Evolutionary conservation across 2,888 invertebrate genomes (phyloP).

Genomic region (Acleris sparsana): DNA sequence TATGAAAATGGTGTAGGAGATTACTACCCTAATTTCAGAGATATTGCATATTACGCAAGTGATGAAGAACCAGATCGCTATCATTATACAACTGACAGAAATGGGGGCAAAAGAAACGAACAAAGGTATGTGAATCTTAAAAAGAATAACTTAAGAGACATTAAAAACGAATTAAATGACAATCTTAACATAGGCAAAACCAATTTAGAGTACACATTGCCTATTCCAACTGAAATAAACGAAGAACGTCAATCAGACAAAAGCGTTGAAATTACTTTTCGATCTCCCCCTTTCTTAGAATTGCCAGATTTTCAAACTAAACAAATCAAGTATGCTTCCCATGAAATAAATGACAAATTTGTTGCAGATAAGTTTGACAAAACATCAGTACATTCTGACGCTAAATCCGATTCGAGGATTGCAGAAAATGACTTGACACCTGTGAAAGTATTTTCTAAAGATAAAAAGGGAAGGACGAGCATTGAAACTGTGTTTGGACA

Average conservation of each 20-base stretch:
- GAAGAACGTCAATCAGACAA: slow-evolving; percentile 12
- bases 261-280: slow-evolving; percentile 47
- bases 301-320: slow-evolving; percentile 63
- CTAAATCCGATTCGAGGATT: slow-evolving; percentile 29
- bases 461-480: slow-evolving; percentile 37
- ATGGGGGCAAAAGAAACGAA: slow-evolving; percentile 40
- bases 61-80: slow-evolving; percentile 56
- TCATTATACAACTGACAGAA: slow-evolving; percentile 56
- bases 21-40: slow-evolving; percentile 67
- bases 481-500: slow-evolving; percentile 66
- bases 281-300: slow-evolving; percentile 57
- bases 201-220: neutral
- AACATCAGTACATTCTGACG: slow-evolving; percentile 45
- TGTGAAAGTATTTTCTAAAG: slow-evolving; percentile 27
- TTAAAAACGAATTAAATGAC: slow-evolving; percentile 36
- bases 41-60: slow-evolving; percentile 48
- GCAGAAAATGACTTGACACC: slow-evolving; percentile 20
- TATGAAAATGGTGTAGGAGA: slow-evolving; percentile 57
- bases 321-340: slow-evolving; percentile 47
- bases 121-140: slow-evolving; percentile 34
- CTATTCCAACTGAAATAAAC: slow-evolving; percentile 32
- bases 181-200: neutral
- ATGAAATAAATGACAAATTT: slow-evolving; percentile 40
- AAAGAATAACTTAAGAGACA: slow-evolving; percentile 35
- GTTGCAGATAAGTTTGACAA: slow-evolving; percentile 42